These are phyloP conservation scores for Eubasilissa regina DNA, from an alignment of 1,140 invertebrate genomes.

Conservation along the genomic window DNA sequence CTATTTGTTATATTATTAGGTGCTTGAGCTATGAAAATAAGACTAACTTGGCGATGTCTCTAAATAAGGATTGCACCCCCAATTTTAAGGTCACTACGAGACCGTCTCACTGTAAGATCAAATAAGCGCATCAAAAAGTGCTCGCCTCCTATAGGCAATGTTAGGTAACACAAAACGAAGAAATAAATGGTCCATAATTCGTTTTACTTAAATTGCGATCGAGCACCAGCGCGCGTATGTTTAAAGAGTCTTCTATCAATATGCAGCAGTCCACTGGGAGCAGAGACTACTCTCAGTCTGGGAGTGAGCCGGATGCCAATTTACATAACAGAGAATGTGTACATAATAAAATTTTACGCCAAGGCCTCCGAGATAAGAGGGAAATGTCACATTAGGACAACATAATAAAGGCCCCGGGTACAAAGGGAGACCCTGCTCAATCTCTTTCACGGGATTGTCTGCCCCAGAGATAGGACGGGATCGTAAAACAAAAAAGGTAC, in stretches of 20 bases:
- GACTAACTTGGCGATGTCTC: no score
- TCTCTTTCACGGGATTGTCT: slow-evolving; percentile 60
- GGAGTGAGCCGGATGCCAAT: slow-evolving; percentile 44
- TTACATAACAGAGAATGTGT: slow-evolving; percentile 60
- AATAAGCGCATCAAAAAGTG: no score
- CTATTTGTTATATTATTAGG: no score
- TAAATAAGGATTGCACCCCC: no score
- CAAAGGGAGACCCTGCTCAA: slow-evolving; percentile 60
- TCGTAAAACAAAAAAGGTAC: slow-evolving; percentile 60
- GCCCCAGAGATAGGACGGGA: slow-evolving; percentile 58
- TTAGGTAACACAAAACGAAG: no score
- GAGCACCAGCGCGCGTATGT: no score
- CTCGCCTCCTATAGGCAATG: no score
- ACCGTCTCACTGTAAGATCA: no score
- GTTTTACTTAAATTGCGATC: no score
- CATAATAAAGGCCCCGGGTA: slow-evolving; percentile 57
- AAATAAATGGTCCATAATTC: no score
- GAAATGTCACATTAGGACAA: slow-evolving; percentile 60
- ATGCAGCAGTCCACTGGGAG: slow-evolving; percentile 20
- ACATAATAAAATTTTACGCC: slow-evolving; percentile 60
- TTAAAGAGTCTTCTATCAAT: background rate
- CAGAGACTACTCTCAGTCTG: slow-evolving; percentile 5
- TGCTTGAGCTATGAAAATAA: no score
- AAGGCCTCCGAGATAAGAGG: slow-evolving; percentile 59
- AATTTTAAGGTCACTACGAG: no score